Evolutionary conservation across 2,797 vertebrate genomes (phyloP).

Genomic region (Dermochelys coriacea): DNA sequence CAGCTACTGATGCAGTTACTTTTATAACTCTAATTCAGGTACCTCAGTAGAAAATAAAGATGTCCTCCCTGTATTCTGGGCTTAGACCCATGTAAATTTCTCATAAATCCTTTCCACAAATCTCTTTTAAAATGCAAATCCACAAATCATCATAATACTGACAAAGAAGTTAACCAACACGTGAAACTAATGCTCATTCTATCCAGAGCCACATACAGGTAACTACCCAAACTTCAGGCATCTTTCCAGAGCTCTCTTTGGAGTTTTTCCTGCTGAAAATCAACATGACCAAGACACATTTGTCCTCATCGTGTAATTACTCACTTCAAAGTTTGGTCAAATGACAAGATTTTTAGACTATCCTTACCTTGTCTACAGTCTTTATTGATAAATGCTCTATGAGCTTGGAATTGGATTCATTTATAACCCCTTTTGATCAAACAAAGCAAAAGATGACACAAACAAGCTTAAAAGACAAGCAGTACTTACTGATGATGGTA

Average conservation of each 20-base stretch:
- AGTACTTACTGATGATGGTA: slow-evolving; percentile 96
- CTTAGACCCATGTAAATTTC: slow-evolving; percentile 68
- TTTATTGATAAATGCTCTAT: background rate
- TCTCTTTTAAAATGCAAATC: slow-evolving; percentile 75
- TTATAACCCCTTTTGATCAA: background rate
- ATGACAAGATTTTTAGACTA: background rate
- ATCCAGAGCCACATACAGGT: slow-evolving; percentile 72
- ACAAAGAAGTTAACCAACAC: slow-evolving; percentile 74
- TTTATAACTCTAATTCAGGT: slow-evolving; percentile 37
- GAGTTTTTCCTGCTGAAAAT: slow-evolving; percentile 38
- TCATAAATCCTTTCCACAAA: slow-evolving; percentile 72
- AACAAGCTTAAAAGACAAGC: background rate
- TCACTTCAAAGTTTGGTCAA: slow-evolving; percentile 17
- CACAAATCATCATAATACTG: slow-evolving; percentile 78
- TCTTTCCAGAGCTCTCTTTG: slow-evolving; percentile 66
- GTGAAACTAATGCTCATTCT: slow-evolving; percentile 76
- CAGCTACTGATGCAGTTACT: slow-evolving; percentile 51
- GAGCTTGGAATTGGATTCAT: background rate
- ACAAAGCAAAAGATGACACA: background rate
- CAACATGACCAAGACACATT: background rate
- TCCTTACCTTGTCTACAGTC: slow-evolving; percentile 8
- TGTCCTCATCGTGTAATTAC: slow-evolving; percentile 18
- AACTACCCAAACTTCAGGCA: slow-evolving; percentile 68
- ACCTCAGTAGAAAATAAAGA: slow-evolving; percentile 69
- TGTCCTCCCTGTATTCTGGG: slow-evolving; percentile 60